Conservation (phyloP, 2,797 vertebrate species). For the Pygocentrus nattereri region DNA sequence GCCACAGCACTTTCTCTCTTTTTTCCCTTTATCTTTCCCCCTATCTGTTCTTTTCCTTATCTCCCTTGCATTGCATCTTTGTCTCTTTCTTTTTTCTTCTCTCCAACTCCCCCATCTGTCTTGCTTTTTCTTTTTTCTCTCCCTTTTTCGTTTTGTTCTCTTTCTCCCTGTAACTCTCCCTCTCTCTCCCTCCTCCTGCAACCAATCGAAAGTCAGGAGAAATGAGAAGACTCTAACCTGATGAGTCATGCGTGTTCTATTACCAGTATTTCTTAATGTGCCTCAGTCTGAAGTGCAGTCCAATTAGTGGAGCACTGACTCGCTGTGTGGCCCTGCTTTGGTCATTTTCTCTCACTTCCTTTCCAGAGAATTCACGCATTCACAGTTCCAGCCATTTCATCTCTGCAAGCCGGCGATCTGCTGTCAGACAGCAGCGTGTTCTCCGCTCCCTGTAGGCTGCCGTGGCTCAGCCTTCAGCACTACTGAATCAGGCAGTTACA, state of each 20-base stretch:
- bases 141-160: neutral
- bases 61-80: no score
- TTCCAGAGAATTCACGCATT: neutral
- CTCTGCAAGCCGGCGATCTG: neutral
- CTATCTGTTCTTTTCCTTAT: no score
- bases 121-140: neutral
- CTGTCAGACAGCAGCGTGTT: neutral
- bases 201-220: neutral
- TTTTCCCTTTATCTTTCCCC: no score
- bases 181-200: neutral
- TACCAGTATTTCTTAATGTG: constrained; percentile 3
- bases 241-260: constrained; percentile 28
- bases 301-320: neutral
- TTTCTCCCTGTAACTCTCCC: neutral
- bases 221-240: neutral
- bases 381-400: neutral
- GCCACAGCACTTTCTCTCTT: neutral
- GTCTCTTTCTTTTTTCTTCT: no score
- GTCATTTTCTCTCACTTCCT: neutral
- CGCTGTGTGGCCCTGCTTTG: neutral
- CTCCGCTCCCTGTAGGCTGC: neutral
- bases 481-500: neutral
- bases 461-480: neutral
- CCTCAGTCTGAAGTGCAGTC: constrained; percentile 5
- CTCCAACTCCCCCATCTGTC: neutral